Base-by-base conservation (phyloP, 1,140 invertebrate genomes). In the Eumeta japonica region DNA sequence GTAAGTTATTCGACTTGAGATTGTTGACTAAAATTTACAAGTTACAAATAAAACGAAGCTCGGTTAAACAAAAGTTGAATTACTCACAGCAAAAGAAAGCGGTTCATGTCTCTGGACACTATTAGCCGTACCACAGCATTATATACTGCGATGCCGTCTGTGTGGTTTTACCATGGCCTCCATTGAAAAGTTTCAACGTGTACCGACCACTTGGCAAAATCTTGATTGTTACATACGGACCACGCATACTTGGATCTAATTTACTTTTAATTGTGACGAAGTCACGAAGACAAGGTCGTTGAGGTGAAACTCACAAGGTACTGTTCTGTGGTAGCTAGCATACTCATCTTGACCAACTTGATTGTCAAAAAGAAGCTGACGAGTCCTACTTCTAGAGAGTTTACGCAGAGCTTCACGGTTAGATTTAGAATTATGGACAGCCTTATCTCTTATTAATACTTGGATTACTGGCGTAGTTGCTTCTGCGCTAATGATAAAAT, bases 71-170 rank as follows among this genome's bases (percentile, higher is more conserved):
- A n/a, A n/a, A n/a, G n/a, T n/a, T n/a, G n/a, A n/a, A n/a, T n/a
- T n/a, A n/a, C n/a, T n/a, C n/a, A n/a, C n/a, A n/a, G n/a, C n/a
- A n/a, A n/a, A n/a, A n/a, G 15, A 28, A 17, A 28, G 37, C 14
- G 17, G 31, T 37, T 24, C 45, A 43, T 3, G 36, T 33, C 15
- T 43, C 45, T 3, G 37, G 40, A 15, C 33, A 39, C 43, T 39
- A 45, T 20, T 45, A 39, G 17, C 46, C 46, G 10, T 18, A 29
- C 46, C 46, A 48, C 1, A 13, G 34, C 24, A 46, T 38, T 35
- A 49, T 40, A 24, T 41, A 43, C 28, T 46, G 34, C 2, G 47
- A 16, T 1, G 43, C 37, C 9, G 39, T 36, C 28, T 48, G 42
- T n/a, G 46, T 48, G 11, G 19, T 44, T 11, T 48, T 44, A 1